Conservation (phyloP, 2,888 invertebrate genomes). For the Plutella xylostella region DNA sequence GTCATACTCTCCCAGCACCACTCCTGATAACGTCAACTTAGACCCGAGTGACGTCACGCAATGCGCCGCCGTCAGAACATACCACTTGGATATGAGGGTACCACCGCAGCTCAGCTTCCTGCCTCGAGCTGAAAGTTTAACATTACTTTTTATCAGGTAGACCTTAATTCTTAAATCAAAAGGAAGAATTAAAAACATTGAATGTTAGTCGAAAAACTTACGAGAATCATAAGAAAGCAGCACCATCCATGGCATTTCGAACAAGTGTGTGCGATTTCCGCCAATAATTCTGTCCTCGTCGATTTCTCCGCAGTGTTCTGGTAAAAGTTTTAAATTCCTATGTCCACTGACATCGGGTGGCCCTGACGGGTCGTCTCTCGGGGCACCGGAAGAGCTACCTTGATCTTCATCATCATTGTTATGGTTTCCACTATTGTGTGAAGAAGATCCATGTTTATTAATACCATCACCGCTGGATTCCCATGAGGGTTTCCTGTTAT, state of each 20-base stretch:
- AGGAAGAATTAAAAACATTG: no score
- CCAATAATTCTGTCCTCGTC: constrained; percentile 68
- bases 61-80: constrained; percentile 72
- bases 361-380: no score
- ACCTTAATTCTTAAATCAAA: no score
- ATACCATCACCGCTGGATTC: no score
- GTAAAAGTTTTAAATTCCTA: constrained; percentile 36
- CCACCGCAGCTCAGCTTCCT: constrained; percentile 52
- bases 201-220: no score
- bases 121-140: constrained; percentile 36
- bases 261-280: constrained; percentile 71
- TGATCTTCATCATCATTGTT: no score
- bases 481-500: no score
- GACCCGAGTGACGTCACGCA: constrained; percentile 63
- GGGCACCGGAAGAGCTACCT: no score
- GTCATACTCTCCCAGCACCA: constrained; percentile 75
- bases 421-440: no score
- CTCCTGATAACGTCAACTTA: constrained; percentile 46
- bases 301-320: constrained; percentile 67
- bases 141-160: no score
- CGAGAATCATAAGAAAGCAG: no score
- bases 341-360: constrained; percentile 31
- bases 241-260: constrained; percentile 83
- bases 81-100: constrained; percentile 62
- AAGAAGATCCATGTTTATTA: no score